Base-by-base conservation (phyloP, 92 coral and sea anemone genomes). In the Anthopleura xanthogrammica region DNA sequence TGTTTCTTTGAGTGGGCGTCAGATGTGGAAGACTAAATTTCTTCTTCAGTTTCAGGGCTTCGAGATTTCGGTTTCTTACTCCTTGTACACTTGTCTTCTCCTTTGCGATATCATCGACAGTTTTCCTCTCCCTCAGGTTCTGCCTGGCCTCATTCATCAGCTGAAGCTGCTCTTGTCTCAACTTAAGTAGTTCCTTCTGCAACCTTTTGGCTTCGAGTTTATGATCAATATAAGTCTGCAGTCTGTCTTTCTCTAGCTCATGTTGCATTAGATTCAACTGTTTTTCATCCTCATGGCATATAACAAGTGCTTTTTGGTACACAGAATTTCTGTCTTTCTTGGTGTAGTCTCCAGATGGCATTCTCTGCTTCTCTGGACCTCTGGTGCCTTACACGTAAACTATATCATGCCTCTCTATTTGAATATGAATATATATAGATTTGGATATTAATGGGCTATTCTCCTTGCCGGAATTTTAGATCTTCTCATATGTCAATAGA, bases 71-170 rank as follows among this genome's bases (percentile, higher is more conserved):
- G 78, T 87, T 87, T 19, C 89, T 82, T 20, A 84, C 86, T 9
- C 87, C 77, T 46, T 42, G 78, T 0, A 74, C 81, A 22, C 10
- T 24, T 17, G 73, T 89, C 54, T 84, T 74, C 81, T 94, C 95
- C 62, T 91, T 94, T 17, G 98, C 95, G 39, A 91, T 68, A 70
- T 94, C 98, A 41, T 94, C 95, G 14, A 94, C 60, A 14, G 93
- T 87, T 77, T 89, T 94, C 17, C 82, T 84, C 3, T 89, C 92
- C 41, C 72, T 71, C 22, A 82, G 62, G 55, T 95, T 83, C 73
- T 91, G 88, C 48, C 83, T 87, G 16, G 98, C 91, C 81, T 94
- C 95, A 43, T 85, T 81, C 52, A 90, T 86, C 56, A 94, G 84
- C 39, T 89, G 92, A 13, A 77, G 79, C 58, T 92, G 93, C 56